These are phyloP conservation scores for Pristiophorus japonicus DNA, from an alignment of 2,113 vertebrate genomes.

Conservation along the genomic window DNA sequence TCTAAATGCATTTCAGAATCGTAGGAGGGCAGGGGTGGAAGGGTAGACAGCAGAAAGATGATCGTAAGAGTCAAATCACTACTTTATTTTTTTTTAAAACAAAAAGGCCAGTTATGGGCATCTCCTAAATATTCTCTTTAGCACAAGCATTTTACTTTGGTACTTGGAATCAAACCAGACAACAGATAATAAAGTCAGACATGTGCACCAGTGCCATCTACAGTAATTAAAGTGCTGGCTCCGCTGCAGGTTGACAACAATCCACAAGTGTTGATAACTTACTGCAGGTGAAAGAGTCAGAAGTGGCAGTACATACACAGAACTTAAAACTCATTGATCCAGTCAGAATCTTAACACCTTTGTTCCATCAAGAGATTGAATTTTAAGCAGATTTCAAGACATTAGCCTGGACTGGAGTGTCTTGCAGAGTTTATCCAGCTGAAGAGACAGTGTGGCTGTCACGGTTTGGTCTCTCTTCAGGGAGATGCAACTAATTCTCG, in stretches of 20 bases:
- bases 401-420: neutral
- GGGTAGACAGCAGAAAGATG: neutral
- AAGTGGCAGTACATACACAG: neutral
- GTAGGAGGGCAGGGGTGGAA: neutral
- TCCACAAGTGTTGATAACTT: neutral
- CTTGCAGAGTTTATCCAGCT: neutral
- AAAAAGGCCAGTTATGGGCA: neutral
- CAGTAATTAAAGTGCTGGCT: neutral
- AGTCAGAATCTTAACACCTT: neutral
- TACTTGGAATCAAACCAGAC: neutral
- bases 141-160: neutral
- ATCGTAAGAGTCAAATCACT: neutral
- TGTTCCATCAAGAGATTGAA: neutral
- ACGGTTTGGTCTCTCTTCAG: neutral
- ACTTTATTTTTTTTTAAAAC: neutral
- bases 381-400: neutral
- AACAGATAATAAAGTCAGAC: neutral
- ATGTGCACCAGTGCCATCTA: neutral
- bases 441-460: neutral
- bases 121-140: neutral
- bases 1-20: no score
- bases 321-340: neutral
- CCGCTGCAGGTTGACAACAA: neutral
- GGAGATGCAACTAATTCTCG: neutral
- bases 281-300: neutral